phyloP scores from a whole-genome alignment of 2,113 vertebrate genomes.

The Lepus europaeus region DNA sequence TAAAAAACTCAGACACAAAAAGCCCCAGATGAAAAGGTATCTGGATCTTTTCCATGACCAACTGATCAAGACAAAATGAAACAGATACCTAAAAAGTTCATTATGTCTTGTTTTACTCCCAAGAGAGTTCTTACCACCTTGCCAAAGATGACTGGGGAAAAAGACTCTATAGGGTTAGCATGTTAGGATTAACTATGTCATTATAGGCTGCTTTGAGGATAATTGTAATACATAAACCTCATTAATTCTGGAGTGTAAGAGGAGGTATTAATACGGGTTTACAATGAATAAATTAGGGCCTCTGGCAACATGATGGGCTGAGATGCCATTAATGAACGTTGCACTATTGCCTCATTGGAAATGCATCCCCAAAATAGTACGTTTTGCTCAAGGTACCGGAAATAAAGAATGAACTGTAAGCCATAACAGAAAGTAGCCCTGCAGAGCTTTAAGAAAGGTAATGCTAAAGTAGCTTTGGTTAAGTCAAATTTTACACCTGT shows the following conservation, averaged over 20 bases:
- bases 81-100: neutral
- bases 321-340: neutral
- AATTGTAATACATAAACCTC: constrained; percentile 18
- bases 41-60: neutral
- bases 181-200: neutral
- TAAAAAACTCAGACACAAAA: neutral
- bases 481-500: neutral
- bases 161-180: neutral
- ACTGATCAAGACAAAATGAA: constrained; percentile 15
- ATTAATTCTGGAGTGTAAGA: neutral
- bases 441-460: neutral
- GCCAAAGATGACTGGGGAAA: neutral
- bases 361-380: neutral
- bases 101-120: neutral
- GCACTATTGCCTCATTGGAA: neutral
- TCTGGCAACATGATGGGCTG: neutral
- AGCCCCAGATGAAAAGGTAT: neutral
- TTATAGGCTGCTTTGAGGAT: neutral
- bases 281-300: neutral
- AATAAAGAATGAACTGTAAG: neutral
- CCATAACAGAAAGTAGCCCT: constrained; percentile 3
- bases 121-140: constrained; percentile 22
- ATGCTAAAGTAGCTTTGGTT: neutral
- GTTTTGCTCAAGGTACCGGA: neutral
- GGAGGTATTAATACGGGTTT: neutral